phyloP scores from a whole-genome alignment of 1,140 invertebrate genomes.

The Holcopasites calliopsidis region DNA sequence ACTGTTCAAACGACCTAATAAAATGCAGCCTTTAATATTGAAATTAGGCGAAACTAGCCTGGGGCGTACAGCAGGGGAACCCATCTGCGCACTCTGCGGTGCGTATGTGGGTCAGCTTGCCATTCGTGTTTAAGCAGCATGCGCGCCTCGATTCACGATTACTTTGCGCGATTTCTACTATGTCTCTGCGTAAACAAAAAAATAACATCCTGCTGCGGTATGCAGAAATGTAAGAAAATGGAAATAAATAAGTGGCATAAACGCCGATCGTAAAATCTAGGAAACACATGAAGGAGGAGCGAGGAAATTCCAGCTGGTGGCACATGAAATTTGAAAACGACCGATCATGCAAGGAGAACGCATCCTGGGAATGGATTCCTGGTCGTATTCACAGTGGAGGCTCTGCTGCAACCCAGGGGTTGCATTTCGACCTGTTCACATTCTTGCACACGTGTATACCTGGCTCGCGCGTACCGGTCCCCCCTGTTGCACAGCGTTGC shows the following conservation, averaged over 20 bases:
- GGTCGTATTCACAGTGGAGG: slow-evolving; percentile 46
- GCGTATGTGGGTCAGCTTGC: slow-evolving; percentile 57
- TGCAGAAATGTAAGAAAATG: too few relatives aligned
- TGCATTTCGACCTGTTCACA: slow-evolving; percentile 54
- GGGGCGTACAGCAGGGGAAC: not conserved
- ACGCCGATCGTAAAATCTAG: not conserved
- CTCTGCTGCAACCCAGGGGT: slow-evolving; percentile 26
- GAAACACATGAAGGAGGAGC: not conserved
- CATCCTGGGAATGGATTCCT: slow-evolving; percentile 43
- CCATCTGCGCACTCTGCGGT: too few relatives aligned
- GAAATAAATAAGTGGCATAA: not conserved
- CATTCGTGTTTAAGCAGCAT: slow-evolving; percentile 1
- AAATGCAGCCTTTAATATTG: slow-evolving; percentile 67
- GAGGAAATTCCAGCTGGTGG: not conserved
- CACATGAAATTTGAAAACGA: not conserved
- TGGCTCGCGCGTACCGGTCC: slow-evolving; percentile 55
- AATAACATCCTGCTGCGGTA: too few relatives aligned
- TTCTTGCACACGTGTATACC: slow-evolving; percentile 46
- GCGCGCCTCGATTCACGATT: not conserved
- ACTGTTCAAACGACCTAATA: slow-evolving; percentile 42
- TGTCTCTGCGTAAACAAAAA: not conserved
- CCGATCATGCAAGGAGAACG: not conserved
- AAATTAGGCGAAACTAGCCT: slow-evolving; percentile 51
- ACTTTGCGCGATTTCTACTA: not conserved
- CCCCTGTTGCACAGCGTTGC: slow-evolving; percentile 56